Percentiles rank a stretch among this genome's conserved stretches.
These are phyloP conservation scores for Tragelaphus buxtoni DNA, from an alignment of 2,113 vertebrate genomes.

Conservation along the genomic window DNA sequence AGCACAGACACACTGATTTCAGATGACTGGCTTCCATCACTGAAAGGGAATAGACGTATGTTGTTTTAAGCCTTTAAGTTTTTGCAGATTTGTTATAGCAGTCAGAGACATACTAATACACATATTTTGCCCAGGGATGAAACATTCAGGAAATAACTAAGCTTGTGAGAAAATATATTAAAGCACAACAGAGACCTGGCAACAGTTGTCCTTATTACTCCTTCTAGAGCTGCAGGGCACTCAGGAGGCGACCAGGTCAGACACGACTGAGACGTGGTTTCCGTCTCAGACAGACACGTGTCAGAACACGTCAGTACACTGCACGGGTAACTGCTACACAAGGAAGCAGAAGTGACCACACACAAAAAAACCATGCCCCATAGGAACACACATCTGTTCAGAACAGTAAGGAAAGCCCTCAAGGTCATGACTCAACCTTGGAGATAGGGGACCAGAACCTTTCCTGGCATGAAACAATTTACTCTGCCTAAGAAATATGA, in stretches of 20 bases:
- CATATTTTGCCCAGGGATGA: background rate
- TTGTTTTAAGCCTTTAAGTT: background rate
- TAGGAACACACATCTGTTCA: background rate
- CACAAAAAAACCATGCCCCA: background rate
- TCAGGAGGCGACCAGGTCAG: background rate
- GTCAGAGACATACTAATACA: background rate
- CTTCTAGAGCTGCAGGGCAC: background rate
- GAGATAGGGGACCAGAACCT: background rate
- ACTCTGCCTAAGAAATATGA: background rate
- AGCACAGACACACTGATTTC: too few relatives aligned
- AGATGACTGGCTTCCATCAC: background rate
- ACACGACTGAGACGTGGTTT: accelerated
- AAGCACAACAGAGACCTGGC: background rate
- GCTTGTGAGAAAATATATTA: background rate
- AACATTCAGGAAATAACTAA: background rate
- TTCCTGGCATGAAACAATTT: background rate
- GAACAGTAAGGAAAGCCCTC: background rate
- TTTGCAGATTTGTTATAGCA: background rate
- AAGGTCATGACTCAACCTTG: background rate
- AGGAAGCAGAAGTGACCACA: background rate
- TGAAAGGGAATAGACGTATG: background rate
- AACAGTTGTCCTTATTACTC: background rate
- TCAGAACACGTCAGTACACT: background rate
- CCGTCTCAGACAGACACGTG: background rate
- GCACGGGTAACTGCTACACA: background rate